Evolutionary conservation across 2,113 vertebrate genomes (phyloP), one percentile per base, ranked within the genome.

Genomic region (Parotia lawesii): DNA sequence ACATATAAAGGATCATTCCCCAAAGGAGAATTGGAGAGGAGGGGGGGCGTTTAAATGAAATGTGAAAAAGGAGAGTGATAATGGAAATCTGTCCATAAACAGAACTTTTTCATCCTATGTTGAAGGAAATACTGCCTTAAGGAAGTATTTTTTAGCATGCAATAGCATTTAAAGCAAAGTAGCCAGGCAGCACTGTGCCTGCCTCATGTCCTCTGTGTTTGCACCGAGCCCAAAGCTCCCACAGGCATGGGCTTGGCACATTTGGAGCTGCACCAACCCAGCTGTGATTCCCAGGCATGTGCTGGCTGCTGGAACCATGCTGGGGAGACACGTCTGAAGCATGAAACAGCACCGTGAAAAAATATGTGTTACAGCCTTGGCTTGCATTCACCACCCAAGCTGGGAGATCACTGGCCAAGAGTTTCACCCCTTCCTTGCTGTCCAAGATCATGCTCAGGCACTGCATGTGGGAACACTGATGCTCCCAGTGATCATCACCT

Each of bases 211-310:
- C 8, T 19, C 27, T 57, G 35, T 28, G 22, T 33, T 72, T 2
- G 2, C 45, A 45, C 15, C 1, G 0, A 42, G 21, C 16, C 47
- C 54, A 40, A 53, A 77, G 19, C 16, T 78, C 67, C 31, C 1
- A 2, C 12, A 61, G 58, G 54, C 0, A 0, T 3, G 19, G 48
- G 60, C 19, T 77, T 86, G 79, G 64, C 75, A 29, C 1, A 0
- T 47, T 28, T 87, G 72, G 47, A 88, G 6, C 89, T 74, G 20
- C 0, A 5, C 53, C 57, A 82, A 10, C 18, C n/a, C 51, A 11
- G 29, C 0, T 89, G 65, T 3, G 3, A 54, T 77, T 81, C 38
- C 58, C 51, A 85, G 67, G 51, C 1, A 1, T 42, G 62, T 2
- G 15, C 53, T 51, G 61, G 61, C 72, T 84, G 65, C 66, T 2